A percentile compares a stretch with the other conserved stretches of the same genome.
Evolutionary conservation across 2,888 invertebrate species (phyloP).

Genomic region (Apeira syringaria): DNA sequence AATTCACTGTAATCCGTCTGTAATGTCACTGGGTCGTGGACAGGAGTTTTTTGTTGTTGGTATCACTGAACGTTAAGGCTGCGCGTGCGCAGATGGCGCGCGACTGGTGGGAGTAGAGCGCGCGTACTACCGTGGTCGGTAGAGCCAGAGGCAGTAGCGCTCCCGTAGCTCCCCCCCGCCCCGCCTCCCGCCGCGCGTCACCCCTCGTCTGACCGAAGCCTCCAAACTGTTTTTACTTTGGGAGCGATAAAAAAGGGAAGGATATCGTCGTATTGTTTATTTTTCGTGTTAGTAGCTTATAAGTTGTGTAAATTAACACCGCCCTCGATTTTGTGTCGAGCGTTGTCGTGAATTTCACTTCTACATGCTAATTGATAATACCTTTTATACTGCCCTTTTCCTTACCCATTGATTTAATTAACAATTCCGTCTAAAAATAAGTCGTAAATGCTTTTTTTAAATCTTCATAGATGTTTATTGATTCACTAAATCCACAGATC

Average conservation of each 20-base stretch:
- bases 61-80: conserved; percentile 49
- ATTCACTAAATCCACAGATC: too few relatives aligned
- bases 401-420: too few relatives aligned
- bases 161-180: conserved; percentile 63
- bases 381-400: conserved; percentile 30
- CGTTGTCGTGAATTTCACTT: conserved; percentile 60
- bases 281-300: conserved; percentile 80
- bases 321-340: conserved; percentile 57
- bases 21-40: conserved; percentile 40
- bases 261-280: conserved; percentile 78
- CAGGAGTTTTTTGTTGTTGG: conserved; percentile 45
- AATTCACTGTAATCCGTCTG: conserved; percentile 71
- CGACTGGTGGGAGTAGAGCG: conserved; percentile 73
- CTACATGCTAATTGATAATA: conserved; percentile 55
- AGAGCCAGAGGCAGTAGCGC: conserved; percentile 78
- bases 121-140: conserved; percentile 73
- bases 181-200: conserved; percentile 44
- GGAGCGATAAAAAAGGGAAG: conserved; percentile 77
- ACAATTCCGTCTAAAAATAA: too few relatives aligned
- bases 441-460: too few relatives aligned
- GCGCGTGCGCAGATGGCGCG: conserved; percentile 73
- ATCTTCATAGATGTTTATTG: too few relatives aligned
- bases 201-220: conserved; percentile 55
- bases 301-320: conserved; percentile 78
- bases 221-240: conserved; percentile 71